Percentiles rank a stretch among this genome's conserved stretches.
phyloP scores from a whole-genome alignment of 2,888 invertebrate genomes.

The Habrosyne pyritoides region DNA sequence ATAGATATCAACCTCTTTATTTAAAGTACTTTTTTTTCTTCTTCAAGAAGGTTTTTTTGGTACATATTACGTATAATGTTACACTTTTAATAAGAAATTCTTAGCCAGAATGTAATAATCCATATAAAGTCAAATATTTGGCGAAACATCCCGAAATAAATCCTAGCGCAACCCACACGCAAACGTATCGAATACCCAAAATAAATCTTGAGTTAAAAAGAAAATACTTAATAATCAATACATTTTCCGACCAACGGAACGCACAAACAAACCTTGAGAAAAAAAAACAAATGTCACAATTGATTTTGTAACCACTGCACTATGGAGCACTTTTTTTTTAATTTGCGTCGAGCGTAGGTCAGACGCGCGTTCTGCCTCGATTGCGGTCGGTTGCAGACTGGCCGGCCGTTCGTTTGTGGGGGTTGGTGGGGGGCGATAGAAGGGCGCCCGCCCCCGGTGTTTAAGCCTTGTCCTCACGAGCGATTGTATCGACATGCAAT shows the following conservation, averaged over 20 bases:
- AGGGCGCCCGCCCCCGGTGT: conserved; percentile 53
- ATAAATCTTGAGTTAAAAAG: neutral
- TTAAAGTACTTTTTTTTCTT: no score
- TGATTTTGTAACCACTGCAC: conserved; percentile 35
- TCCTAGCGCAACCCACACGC: conserved; percentile 1
- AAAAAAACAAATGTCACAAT: conserved; percentile 34
- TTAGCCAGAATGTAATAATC: no score
- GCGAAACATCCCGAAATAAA: conserved; percentile 2
- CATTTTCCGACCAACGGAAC: neutral
- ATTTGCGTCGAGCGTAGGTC: conserved; percentile 28
- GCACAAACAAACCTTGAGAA: conserved; percentile 4
- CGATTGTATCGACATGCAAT: conserved; percentile 28
- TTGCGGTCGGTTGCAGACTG: conserved; percentile 48
- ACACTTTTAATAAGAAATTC: no score
- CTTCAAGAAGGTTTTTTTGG: no score
- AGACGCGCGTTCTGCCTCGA: conserved; percentile 39
- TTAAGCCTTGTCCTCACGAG: conserved; percentile 37
- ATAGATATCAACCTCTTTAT: no score
- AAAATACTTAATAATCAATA: neutral
- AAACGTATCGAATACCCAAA: neutral
- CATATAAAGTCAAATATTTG: neutral
- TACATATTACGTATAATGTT: no score
- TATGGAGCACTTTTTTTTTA: conserved; percentile 28
- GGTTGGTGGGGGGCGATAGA: conserved; percentile 25
- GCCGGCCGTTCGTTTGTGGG: conserved; percentile 27